Base-by-base conservation (phyloP, 2,113 vertebrate species). In the Charina bottae region DNA sequence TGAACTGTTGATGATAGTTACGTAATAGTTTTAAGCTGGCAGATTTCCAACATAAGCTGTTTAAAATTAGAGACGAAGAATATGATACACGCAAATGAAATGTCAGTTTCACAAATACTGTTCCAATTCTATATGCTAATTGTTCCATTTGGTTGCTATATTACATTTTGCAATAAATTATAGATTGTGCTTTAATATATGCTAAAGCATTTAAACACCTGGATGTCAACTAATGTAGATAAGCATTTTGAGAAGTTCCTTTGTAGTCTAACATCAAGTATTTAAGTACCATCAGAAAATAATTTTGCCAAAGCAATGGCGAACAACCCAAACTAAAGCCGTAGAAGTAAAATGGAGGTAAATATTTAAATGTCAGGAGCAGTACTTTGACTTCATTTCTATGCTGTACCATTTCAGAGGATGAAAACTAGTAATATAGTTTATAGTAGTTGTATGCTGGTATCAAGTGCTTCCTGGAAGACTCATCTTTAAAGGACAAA, bases 1-100 rank as follows among this genome's bases (percentile, higher is more conserved):
- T 96, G 96, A 97, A 96, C 97, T 97, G 97, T 98, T 98, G 97
- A 97, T 97, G 96, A 97, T 95, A 97, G 97, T 93, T 96, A 95
- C 97, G 96, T 97, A 97, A 97, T 97, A 96, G 96, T 94, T 97
- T 96, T 94, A 97, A 95, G 92, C 96, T 97, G 97, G 97, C 96
- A 96, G 96, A 97, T 96, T 96, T 96, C 97, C 96, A 97, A 92
- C 94, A 93, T 96, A 97, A 97, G 95, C 95, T 94, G 94, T 96
- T 97, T 95, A 96, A 97, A 97, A 97, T 97, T 94, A 97, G 54
- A 96, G 95, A 88, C 93, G 94, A 86, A 96, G 94, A 97, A 96
- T 94, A 96, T 96, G 95, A 96, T 2, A 93, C 95, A 96, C 94
- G 94, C 96, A 97, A 97, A 96, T 95, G 95, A 96, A 95, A 95